These are phyloP conservation scores for Rapana venosa DNA, from an alignment of 2,888 invertebrate genomes.

Conservation along the genomic window DNA sequence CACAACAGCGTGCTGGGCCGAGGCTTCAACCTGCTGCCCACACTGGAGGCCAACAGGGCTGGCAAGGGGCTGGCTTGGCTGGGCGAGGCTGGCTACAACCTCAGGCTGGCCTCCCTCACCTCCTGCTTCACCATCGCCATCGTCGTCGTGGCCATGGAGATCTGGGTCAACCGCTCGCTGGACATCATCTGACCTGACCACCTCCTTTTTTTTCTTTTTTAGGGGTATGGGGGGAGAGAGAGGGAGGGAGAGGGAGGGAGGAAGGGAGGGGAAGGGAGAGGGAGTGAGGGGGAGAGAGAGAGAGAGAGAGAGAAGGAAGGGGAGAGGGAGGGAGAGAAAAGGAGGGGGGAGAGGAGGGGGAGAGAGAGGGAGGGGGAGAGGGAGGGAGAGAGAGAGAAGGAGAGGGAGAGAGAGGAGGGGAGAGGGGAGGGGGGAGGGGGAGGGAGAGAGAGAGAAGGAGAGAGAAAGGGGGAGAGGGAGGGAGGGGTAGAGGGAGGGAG, in stretches of 20 bases:
- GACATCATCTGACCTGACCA: neutral
- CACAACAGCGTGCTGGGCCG: conserved; percentile 26
- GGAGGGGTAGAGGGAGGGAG: too few species aligned
- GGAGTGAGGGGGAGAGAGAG: neutral
- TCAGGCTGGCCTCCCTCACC: conserved; percentile 19
- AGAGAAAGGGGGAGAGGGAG: too few species aligned
- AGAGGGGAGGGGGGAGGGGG: too few species aligned
- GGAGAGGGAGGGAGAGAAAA: neutral
- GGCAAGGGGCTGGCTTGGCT: conserved; percentile 34
- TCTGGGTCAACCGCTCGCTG: neutral
- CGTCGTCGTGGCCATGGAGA: neutral
- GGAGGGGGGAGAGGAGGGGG: too few species aligned
- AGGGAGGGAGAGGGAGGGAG: neutral
- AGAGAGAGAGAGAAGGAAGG: neutral
- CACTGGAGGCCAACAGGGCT: conserved; percentile 7
- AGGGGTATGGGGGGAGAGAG: too few species aligned
- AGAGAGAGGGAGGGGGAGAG: too few species aligned
- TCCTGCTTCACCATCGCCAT: conserved; percentile 22
- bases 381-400: too few species aligned
- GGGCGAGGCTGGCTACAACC: conserved; percentile 42
- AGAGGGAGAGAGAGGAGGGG: too few species aligned
- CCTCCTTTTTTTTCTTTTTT: neutral
- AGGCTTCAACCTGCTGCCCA: neutral
- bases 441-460: too few species aligned
- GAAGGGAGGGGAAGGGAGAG: neutral